Evolutionary conservation across 1,140 invertebrate species (phyloP), one percentile per base, ranked within the genome.

Genomic region (Drosophila aff.): DNA sequence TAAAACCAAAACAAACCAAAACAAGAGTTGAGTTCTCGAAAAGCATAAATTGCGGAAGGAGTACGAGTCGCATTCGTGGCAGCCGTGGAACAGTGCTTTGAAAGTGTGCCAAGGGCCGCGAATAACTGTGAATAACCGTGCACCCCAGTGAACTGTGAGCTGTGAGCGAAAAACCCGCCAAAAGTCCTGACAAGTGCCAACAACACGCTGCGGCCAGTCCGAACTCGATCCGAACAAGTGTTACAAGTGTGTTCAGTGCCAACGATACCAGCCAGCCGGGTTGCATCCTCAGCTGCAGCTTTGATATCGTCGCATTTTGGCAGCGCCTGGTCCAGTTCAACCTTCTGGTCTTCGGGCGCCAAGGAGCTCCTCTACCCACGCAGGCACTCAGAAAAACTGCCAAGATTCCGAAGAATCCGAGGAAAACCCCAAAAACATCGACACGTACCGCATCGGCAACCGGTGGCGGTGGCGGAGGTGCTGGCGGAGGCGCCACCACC

Each of bases 331-430:
- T 72, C 61, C 81, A 60, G 49, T 89, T 89, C 52, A 68, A 89
- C 49, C 58, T 63, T 65, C 82, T 89, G 69, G 74, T 90, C 74
- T 81, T 89, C 69, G 81, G 79, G 67, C 81, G 72, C 55, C 55
- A 68, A 82, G 53, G 53, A 57, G 53, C 75, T 74, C 57, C 73
- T 90, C 59, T 82, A 68, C 58, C 79, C 53, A 65, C 64, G 77
- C 75, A 57, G 84, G 82, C 67, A 61, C 52, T 72, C 76, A 66
- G 77, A 92, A 91, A 91, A 90, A 91, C 80, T 91, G 80, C 78
- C 91, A 92, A 92, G 90, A 92, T 92, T 92, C 91, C 91, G 91
- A 92, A 92, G 81, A 92, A 92, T 92, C 91, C 91, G 91, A 92
- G 91, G 91, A 92, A 92, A 92, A 91, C 91, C 73, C 87, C 91